Evolutionary conservation across 2,888 invertebrate genomes (phyloP), one percentile per base, ranked within the genome.

Genomic region (Antitype chi): DNA sequence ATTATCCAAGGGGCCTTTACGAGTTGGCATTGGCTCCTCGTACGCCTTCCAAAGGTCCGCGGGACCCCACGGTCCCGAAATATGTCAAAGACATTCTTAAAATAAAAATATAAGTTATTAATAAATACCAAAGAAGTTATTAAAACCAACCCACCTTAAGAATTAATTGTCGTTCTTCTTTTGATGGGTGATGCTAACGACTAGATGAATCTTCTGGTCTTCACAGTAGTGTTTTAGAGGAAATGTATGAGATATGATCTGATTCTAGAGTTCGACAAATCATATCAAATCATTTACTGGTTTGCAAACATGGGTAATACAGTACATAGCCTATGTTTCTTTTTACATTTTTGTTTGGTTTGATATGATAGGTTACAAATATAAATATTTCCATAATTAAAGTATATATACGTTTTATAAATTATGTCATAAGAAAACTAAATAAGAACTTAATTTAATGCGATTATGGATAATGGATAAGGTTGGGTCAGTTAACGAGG

Each of bases 131-230:
- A 38, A 68, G 53, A 74, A 52, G 25, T 49, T 64, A 25, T 59
- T 59, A n/a, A 52, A 74, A 66, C 64, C 57, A 76, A 76, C 76
- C 38, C 74, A 76, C 76, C 76, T 74, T 74, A 23, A 23, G 0
- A 63, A 55, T 55, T 0, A 57, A 38, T 32, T 15, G 20, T 32
- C 43, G 38, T n/a, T 53, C 74, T 57, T 74, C 57, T 17, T 20
- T 49, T 73, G 57, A 59, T 38, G 49, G 38, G 3, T 38, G 55
- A 63, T 63, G 15, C n/a, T 11, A 73, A 57, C 23, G 7, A n/a
- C 25, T 38, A 64, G 63, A 43, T 25, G 32, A 47, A 25, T 59
- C 49, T 62, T 70, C 74, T 49, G 38, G 11, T 66, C 64, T n/a
- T 66, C 57, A 52, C 2, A n/a, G 49, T 28, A 62, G 23, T 1